These are phyloP conservation scores for Lordiphosa mommai DNA, from an alignment of 1,140 invertebrate species.

Conservation along the genomic window DNA sequence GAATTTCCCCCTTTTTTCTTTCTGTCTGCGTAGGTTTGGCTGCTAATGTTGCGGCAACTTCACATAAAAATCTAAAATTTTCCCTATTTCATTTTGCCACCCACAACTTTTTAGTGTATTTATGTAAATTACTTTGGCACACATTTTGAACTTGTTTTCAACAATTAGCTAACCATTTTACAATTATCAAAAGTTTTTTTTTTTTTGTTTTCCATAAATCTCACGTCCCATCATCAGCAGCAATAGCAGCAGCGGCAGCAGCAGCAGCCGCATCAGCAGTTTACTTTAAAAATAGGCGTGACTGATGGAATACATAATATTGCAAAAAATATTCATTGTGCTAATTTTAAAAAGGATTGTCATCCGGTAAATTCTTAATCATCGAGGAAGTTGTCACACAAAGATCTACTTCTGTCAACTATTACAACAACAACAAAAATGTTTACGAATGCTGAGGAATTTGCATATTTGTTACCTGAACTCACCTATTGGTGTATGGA, in stretches of 20 bases:
- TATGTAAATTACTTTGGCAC: conserved; percentile 49
- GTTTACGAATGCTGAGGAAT: too few relatives aligned
- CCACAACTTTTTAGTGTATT: conserved; percentile 33
- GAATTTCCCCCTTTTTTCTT: too few relatives aligned
- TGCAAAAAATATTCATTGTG: conserved; percentile 13
- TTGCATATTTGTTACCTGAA: too few relatives aligned
- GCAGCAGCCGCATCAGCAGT: too few relatives aligned
- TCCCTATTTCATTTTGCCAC: conserved; percentile 17
- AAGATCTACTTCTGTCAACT: too few relatives aligned
- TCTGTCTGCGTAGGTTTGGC: too few relatives aligned
- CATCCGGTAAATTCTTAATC: background rate
- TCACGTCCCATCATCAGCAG: too few relatives aligned
- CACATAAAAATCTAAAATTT: conserved; percentile 12
- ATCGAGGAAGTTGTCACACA: too few relatives aligned
- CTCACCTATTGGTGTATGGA: background rate
- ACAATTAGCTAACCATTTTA: conserved; percentile 50
- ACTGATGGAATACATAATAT: conserved; percentile 9
- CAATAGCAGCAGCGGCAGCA: too few relatives aligned
- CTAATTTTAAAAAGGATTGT: conserved; percentile 41
- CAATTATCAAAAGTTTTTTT: conserved; percentile 16
- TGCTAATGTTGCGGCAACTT: too few relatives aligned
- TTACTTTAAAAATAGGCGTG: conserved; percentile 9
- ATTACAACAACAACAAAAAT: too few relatives aligned
- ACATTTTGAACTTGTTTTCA: conserved; percentile 41
- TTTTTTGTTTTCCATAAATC: background rate